Percentiles rank a stretch among this genome's conserved stretches.
phyloP scores from a whole-genome alignment of 2,113 vertebrate species.

The Oreocharis arfaki region DNA sequence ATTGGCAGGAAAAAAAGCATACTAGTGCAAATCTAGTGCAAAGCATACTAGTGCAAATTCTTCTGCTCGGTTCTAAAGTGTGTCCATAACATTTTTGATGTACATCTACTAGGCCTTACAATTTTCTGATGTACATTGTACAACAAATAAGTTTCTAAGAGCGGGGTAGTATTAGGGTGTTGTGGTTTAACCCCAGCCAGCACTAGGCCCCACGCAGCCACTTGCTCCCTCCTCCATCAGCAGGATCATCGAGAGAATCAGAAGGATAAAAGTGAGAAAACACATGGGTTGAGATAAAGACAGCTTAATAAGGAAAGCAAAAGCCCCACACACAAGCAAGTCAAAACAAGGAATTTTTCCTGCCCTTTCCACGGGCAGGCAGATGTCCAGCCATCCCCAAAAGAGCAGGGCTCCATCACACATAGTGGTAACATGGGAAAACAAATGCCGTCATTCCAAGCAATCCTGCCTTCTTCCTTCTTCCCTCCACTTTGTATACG shows the following conservation, averaged over 20 bases:
- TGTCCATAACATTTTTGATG: neutral
- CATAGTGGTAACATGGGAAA: no score
- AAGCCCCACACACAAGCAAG: neutral
- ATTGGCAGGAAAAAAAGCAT: neutral
- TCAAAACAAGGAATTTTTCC: neutral
- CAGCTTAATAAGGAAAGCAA: neutral
- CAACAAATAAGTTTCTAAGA: neutral
- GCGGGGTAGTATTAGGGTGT: neutral
- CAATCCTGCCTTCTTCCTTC: neutral
- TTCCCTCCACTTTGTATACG: neutral
- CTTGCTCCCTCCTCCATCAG: neutral
- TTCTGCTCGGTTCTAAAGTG: neutral
- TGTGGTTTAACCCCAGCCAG: neutral
- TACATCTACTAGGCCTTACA: neutral
- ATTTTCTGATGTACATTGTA: neutral
- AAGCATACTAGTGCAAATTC: neutral
- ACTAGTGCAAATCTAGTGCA: neutral
- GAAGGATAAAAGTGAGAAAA: neutral
- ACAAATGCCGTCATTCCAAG: neutral
- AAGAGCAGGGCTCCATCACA: neutral
- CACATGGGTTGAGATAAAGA: neutral
- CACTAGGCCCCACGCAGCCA: accelerated
- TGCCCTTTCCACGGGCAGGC: neutral
- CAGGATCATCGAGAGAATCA: neutral
- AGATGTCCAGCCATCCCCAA: neutral